phyloP scores from a whole-genome alignment of 2,113 vertebrate genomes.

The Rhynchomys soricoides region DNA sequence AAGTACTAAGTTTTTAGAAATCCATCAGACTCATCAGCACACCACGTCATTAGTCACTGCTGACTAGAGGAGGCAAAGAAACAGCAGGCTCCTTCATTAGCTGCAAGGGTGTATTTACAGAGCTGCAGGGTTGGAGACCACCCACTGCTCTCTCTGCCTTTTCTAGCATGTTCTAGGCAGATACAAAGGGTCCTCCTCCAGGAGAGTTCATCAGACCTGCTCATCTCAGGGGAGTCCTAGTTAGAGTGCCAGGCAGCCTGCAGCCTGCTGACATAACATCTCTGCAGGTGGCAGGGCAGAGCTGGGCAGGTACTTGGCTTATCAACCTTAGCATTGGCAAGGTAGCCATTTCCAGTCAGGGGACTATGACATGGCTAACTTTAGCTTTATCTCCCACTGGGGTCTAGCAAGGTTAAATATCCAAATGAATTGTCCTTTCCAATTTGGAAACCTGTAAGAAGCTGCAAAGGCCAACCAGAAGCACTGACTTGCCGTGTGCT shows the following conservation, averaged over 20 bases:
- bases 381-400: background rate
- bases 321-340: background rate
- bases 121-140: background rate
- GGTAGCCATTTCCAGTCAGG: background rate
- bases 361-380: background rate
- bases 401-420: conserved; percentile 33
- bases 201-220: background rate
- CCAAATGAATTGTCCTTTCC: conserved; percentile 43
- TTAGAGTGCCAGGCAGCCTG: background rate
- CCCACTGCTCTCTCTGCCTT: background rate
- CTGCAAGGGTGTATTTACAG: conserved; percentile 7
- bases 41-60: conserved; percentile 44
- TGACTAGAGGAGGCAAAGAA: conserved; percentile 25
- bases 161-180: background rate
- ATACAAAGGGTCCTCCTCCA: background rate
- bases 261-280: background rate
- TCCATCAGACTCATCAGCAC: conserved; percentile 49
- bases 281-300: background rate
- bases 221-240: background rate
- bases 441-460: conserved; percentile 44
- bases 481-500: conserved; percentile 20
- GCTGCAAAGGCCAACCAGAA: conserved; percentile 49
- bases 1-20: conserved; percentile 74
- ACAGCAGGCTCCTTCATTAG: background rate
- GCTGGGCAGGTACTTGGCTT: background rate